Evolutionary conservation across 2,113 vertebrate genomes (phyloP).

Genomic region (Gopherus flavomarginatus): DNA sequence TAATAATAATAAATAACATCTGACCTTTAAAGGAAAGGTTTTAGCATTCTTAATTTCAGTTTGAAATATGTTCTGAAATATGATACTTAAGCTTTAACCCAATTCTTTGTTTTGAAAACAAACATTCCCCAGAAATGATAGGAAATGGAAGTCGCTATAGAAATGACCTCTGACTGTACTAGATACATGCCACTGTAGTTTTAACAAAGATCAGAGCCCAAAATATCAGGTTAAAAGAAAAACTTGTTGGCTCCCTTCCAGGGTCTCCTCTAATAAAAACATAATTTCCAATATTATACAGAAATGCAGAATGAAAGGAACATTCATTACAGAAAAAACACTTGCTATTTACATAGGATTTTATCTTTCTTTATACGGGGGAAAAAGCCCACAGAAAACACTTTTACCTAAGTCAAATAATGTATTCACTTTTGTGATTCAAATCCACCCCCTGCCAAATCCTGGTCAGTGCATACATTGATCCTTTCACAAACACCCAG

Average conservation of each 20-base stretch:
- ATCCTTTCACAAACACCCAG: conserved; percentile 33
- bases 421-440: conserved; percentile 64
- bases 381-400: conserved; percentile 73
- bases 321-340: conserved; percentile 82
- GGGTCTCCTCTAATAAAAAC: conserved; percentile 93
- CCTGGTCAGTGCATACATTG: conserved; percentile 36
- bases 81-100: conserved; percentile 89
- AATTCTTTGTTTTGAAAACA: conserved; percentile 91
- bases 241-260: conserved; percentile 92
- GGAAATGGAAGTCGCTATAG: conserved; percentile 83
- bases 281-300: conserved; percentile 81
- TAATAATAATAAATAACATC: conserved; percentile 92
- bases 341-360: conserved; percentile 81
- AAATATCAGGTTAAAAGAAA: conserved; percentile 93
- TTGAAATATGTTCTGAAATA: conserved; percentile 94
- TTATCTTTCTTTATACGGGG: conserved; percentile 75
- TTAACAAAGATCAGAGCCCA: conserved; percentile 87
- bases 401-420: conserved; percentile 77
- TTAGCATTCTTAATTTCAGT: conserved; percentile 91
- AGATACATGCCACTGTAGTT: conserved; percentile 92
- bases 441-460: conserved; percentile 66
- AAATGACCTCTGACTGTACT: conserved; percentile 86
- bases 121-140: conserved; percentile 86
- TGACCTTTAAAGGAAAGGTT: conserved; percentile 96
- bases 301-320: conserved; percentile 79